phyloP scores from a whole-genome alignment of 2,797 vertebrate species.

The Sitta carolinensis region DNA sequence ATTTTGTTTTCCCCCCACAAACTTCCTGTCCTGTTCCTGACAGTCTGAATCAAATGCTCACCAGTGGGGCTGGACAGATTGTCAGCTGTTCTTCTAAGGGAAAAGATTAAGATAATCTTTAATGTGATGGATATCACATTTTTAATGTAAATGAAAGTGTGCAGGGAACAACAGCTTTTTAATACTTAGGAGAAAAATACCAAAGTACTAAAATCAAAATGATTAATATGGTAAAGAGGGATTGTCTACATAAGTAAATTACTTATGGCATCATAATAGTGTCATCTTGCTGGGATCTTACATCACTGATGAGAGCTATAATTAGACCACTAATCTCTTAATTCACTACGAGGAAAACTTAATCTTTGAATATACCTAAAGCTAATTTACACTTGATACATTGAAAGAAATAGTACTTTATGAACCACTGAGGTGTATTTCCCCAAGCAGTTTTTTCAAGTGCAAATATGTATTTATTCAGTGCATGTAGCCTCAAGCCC shows the following conservation, averaged over 20 bases:
- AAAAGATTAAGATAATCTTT: background rate
- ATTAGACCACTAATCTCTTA: conserved; percentile 1
- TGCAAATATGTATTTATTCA: background rate
- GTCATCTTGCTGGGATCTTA: background rate
- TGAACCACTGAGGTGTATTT: background rate
- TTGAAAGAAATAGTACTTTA: background rate
- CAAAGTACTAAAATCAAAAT: background rate
- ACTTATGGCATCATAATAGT: background rate
- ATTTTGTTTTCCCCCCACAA: background rate
- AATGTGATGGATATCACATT: background rate
- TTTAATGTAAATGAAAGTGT: background rate
- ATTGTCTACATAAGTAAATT: background rate
- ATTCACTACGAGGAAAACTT: background rate
- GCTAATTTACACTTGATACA: background rate
- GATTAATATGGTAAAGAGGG: background rate
- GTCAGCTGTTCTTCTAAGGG: background rate
- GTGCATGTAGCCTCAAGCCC: background rate
- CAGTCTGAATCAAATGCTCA: background rate
- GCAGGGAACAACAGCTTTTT: background rate
- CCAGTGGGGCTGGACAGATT: background rate
- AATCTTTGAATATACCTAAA: background rate
- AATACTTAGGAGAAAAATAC: background rate
- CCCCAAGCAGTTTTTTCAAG: background rate
- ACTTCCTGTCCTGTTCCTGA: conserved; percentile 32
- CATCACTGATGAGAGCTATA: background rate